A percentile compares a stretch with the other conserved stretches of the same genome.
Conservation (phyloP, 1,140 invertebrate species). For the Glomeris maerens region DNA sequence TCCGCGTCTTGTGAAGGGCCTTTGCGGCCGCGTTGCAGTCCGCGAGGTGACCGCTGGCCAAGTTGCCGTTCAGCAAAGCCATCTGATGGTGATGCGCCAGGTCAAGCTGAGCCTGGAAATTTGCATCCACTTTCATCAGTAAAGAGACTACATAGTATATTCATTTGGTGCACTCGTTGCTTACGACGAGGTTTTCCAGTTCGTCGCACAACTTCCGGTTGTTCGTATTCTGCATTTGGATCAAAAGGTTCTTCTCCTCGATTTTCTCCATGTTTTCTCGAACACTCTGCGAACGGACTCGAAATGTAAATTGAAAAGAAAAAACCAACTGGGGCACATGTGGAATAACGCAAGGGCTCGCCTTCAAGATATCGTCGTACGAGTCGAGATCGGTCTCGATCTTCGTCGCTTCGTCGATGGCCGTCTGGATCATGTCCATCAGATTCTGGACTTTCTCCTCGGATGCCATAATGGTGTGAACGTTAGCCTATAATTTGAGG, state of each 20-base stretch:
- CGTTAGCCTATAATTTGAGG: slow-evolving; percentile 48
- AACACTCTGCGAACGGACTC: slow-evolving; percentile 42
- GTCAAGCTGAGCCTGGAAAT: slow-evolving; percentile 55
- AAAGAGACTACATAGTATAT: too few relatives aligned
- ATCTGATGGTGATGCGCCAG: slow-evolving; percentile 51
- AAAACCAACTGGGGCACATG: too few relatives aligned
- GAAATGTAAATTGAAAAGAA: not conserved
- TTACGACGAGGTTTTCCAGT: slow-evolving; percentile 64
- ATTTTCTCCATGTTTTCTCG: slow-evolving; percentile 75
- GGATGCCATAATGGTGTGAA: slow-evolving; percentile 69
- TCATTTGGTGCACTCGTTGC: too few relatives aligned
- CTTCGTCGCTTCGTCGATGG: slow-evolving; percentile 56
- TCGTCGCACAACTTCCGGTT: slow-evolving; percentile 61
- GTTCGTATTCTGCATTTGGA: slow-evolving; percentile 72
- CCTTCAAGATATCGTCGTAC: slow-evolving; percentile 57
- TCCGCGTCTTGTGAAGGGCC: slow-evolving; percentile 60
- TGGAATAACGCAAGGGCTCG: too few relatives aligned
- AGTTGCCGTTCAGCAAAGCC: slow-evolving; percentile 56
- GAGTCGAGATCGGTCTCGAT: slow-evolving; percentile 55
- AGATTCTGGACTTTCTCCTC: slow-evolving; percentile 65
- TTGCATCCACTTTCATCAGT: too few relatives aligned
- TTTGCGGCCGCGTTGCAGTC: slow-evolving; percentile 63
- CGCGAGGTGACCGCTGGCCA: slow-evolving; percentile 54
- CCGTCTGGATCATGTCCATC: slow-evolving; percentile 68
- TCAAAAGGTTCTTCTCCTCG: slow-evolving; percentile 78